These are phyloP conservation scores for Patiria miniata DNA, from an alignment of 35 echinoderm and acorn worm species.

Conservation along the genomic window DNA sequence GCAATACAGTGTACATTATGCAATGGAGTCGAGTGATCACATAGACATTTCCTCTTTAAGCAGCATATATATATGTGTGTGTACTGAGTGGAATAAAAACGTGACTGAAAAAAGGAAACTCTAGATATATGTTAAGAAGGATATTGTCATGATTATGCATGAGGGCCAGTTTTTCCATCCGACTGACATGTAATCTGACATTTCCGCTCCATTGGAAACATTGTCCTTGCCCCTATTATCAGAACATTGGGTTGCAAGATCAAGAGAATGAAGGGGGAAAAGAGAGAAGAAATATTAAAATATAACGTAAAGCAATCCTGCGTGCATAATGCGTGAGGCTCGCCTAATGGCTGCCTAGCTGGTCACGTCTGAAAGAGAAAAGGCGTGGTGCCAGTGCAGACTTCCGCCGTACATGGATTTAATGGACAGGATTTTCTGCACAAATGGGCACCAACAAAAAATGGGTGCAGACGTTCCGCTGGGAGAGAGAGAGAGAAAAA, in stretches of 20 bases:
- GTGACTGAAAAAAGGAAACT: no score
- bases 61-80: no score
- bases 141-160: neutral
- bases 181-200: neutral
- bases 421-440: slow-evolving; percentile 25
- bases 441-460: slow-evolving; percentile 22
- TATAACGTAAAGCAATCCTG: neutral
- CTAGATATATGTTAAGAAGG: no score
- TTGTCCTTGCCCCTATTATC: neutral
- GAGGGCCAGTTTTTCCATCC: neutral
- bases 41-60: no score
- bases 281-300: neutral
- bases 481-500: no score
- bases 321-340: slow-evolving; percentile 1
- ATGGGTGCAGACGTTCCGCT: neutral
- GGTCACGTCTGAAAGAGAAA: neutral
- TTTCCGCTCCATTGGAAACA: neutral
- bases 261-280: neutral
- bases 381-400: neutral
- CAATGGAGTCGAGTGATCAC: no score
- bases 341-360: neutral
- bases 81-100: no score
- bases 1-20: no score
- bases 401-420: slow-evolving; percentile 24
- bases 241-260: neutral